Percentiles rank a stretch among this genome's conserved stretches.
These are phyloP conservation scores for Pediacus dermestoides DNA, from an alignment of 2,888 invertebrate species.

Conservation along the genomic window DNA sequence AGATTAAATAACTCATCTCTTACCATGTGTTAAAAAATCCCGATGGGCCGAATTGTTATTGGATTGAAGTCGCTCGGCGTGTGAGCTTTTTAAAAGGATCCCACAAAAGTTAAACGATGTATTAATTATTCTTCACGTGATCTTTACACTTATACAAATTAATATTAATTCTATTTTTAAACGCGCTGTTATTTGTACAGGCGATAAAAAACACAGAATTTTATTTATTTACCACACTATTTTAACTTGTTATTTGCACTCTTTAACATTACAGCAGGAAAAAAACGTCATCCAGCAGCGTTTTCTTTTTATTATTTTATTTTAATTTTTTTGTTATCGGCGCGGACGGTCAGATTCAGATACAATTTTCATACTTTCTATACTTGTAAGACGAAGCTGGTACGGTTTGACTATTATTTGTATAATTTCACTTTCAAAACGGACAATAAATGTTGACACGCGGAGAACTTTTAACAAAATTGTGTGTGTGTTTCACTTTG, in stretches of 20 bases:
- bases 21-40: constrained; percentile 26
- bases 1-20: no score
- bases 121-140: constrained; percentile 25
- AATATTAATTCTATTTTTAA: constrained; percentile 28
- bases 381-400: no score
- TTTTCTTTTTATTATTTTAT: constrained; percentile 5
- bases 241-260: constrained; percentile 9
- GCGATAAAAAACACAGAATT: constrained; percentile 29
- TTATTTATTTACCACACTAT: constrained; percentile 26
- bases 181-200: constrained; percentile 30
- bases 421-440: no score
- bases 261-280: constrained; percentile 5
- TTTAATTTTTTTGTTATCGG: no score
- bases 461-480: no score
- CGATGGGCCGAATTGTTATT: constrained; percentile 13
- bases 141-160: constrained; percentile 24
- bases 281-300: not conserved
- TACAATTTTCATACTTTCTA: no score
- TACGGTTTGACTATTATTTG: no score
- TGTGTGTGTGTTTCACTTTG: no score
- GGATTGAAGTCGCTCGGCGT: constrained; percentile 12
- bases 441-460: no score
- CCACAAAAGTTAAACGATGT: constrained; percentile 19
- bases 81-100: constrained; percentile 18
- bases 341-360: no score